Percentiles rank a stretch among this genome's conserved stretches.
Conservation (phyloP, 2,888 invertebrate species). For the Clepsis dumicolana region DNA sequence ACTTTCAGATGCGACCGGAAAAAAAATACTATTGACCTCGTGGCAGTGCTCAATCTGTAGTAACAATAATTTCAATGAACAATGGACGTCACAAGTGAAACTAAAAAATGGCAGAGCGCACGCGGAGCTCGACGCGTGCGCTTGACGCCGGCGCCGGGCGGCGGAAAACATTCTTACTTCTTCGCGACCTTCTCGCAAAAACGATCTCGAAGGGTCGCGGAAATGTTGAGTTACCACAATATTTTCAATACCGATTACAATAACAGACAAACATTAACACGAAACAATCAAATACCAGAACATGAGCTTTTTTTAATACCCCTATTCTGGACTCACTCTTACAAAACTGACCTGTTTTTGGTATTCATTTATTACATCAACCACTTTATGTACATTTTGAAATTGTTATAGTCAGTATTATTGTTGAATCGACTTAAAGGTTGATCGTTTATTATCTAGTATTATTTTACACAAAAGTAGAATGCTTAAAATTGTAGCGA, state of each 20-base stretch:
- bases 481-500: not conserved
- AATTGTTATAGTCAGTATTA: constrained; percentile 24
- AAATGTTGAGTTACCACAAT: not conserved
- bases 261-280: constrained; percentile 30
- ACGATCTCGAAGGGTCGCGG: not conserved
- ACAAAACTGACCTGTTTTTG: constrained; percentile 68
- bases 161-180: constrained; percentile 5
- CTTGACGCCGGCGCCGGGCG: not conserved
- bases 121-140: constrained; percentile 1
- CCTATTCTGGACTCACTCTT: constrained; percentile 46
- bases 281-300: constrained; percentile 12
- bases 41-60: constrained; percentile 46
- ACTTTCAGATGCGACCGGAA: constrained; percentile 2
- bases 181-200: not conserved
- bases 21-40: not conserved
- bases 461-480: constrained; percentile 2
- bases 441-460: not conserved
- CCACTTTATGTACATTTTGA: constrained; percentile 47
- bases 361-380: constrained; percentile 54
- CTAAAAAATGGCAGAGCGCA: not conserved
- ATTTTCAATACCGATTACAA: not conserved
- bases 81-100: constrained; percentile 2
- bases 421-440: constrained; percentile 11
- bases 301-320: constrained; percentile 45
- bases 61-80: constrained; percentile 26